These are phyloP conservation scores for Hypomecis atomaria DNA, from an alignment of 2,888 invertebrate genomes.

Conservation along the genomic window DNA sequence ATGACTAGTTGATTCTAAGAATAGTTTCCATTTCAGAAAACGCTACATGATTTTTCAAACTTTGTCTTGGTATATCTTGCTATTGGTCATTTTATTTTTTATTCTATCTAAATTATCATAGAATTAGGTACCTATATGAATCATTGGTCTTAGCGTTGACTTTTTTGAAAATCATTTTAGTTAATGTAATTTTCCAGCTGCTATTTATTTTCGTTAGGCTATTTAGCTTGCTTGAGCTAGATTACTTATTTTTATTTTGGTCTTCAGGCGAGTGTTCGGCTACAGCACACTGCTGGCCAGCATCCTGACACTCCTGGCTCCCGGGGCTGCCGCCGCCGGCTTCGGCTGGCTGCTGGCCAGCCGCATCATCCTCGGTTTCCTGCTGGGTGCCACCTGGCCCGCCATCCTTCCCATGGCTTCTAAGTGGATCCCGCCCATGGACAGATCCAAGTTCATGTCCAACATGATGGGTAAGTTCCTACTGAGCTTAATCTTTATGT, in stretches of 20 bases:
- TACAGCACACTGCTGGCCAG: constrained; percentile 94
- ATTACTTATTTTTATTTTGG: constrained; percentile 28
- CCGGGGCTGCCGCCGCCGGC: constrained; percentile 88
- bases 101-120: too few relatives aligned
- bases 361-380: constrained; percentile 90
- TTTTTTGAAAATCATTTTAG: too few relatives aligned
- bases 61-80: too few relatives aligned
- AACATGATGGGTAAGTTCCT: constrained; percentile 92
- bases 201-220: too few relatives aligned
- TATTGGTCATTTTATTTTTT: too few relatives aligned
- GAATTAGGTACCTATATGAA: too few relatives aligned
- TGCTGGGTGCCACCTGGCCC: constrained; percentile 96
- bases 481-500: neutral
- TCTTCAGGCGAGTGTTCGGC: constrained; percentile 89
- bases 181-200: too few relatives aligned
- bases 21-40: too few relatives aligned
- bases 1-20: too few relatives aligned
- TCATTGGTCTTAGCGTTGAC: too few relatives aligned
- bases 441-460: constrained; percentile 96
- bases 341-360: constrained; percentile 89
- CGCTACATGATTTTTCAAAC: too few relatives aligned
- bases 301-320: constrained; percentile 91
- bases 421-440: constrained; percentile 97
- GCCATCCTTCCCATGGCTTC: constrained; percentile 97
- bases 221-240: too few relatives aligned